phyloP scores from a whole-genome alignment of 2,113 vertebrate genomes.

The Halcyon senegalensis region DNA sequence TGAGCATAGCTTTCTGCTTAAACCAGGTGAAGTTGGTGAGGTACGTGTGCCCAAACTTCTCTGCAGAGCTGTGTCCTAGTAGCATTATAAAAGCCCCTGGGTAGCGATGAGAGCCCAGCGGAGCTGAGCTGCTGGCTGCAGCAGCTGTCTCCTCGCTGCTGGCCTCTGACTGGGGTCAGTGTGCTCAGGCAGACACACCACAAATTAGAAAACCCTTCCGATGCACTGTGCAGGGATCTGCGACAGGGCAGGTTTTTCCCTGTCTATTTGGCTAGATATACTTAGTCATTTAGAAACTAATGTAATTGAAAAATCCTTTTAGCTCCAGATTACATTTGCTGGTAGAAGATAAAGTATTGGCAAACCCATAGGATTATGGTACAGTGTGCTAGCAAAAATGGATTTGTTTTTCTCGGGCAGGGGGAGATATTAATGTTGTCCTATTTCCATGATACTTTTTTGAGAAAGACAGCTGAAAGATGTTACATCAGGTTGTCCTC shows the following conservation, averaged over 20 bases:
- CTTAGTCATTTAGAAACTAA: not conserved
- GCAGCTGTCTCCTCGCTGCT: not conserved
- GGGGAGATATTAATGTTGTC: not conserved
- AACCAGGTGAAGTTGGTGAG: not conserved
- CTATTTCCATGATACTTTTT: not conserved
- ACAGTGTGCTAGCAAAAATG: not conserved
- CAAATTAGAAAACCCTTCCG: not conserved
- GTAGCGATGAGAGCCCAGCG: not conserved
- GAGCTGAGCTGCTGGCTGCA: fast-evolving
- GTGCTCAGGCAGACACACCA: not conserved
- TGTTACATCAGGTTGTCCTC: not conserved
- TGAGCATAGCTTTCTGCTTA: not conserved
- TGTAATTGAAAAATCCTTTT: not conserved
- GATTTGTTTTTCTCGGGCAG: not conserved
- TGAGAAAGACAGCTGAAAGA: not conserved
- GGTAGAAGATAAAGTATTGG: not conserved
- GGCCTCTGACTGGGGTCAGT: fast-evolving
- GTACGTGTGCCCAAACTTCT: fast-evolving
- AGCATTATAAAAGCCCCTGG: not conserved
- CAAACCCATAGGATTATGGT: not conserved
- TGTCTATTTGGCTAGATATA: not conserved
- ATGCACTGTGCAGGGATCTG: not conserved
- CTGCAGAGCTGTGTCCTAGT: fast-evolving
- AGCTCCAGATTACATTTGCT: not conserved
- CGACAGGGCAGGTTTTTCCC: not conserved